Evolutionary conservation across 2,888 invertebrate genomes (phyloP), one percentile per base, ranked within the genome.

Genomic region (Girardia tigrina): DNA sequence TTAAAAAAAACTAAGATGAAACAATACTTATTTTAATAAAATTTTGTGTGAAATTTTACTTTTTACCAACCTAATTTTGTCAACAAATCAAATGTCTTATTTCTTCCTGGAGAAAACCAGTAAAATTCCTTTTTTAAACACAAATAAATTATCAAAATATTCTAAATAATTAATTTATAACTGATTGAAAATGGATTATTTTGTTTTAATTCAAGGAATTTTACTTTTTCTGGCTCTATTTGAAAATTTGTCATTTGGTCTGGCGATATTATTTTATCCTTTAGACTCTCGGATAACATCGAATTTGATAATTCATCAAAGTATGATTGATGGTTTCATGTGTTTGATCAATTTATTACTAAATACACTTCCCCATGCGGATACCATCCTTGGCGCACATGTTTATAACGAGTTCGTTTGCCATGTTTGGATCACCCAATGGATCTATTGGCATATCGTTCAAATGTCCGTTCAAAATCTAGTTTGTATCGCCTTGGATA

Each of bases 101-200:
- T n/a, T 36, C 16, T 36, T 16, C 16, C 36, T 36, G 16, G 16
- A 36, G 16, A 36, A 36, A 12, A 36, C 16, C 36, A 12, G 36
- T 12, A 36, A 36, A 36, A 36, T 36, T 36, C 8, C 16, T 36
- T 16, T 12, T 12, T 12, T 36, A 36, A 36, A 12, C 16, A 36
- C 16, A 36, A 12, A 12, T 36, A 36, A 12, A 36, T 36, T 12
- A 36, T 36, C 36, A 36, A 36, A 36, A 12, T 36, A 36, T 12
- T 36, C 16, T 12, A 12, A 12, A 36, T 36, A 12, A 36, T 36
- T 16, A 12, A 36, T 36, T 36, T 12, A 36, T 36, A 36, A 36
- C 16, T 36, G n/a, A n/a, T n/a, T n/a, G n/a, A n/a, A 36, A 56
- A 56, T 56, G 56, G 56, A 56, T n/a, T 56, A 56, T 56, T 56